Evolutionary conservation across 2,888 invertebrate species (phyloP).

Genomic region (Chaitophorus viminalis): DNA sequence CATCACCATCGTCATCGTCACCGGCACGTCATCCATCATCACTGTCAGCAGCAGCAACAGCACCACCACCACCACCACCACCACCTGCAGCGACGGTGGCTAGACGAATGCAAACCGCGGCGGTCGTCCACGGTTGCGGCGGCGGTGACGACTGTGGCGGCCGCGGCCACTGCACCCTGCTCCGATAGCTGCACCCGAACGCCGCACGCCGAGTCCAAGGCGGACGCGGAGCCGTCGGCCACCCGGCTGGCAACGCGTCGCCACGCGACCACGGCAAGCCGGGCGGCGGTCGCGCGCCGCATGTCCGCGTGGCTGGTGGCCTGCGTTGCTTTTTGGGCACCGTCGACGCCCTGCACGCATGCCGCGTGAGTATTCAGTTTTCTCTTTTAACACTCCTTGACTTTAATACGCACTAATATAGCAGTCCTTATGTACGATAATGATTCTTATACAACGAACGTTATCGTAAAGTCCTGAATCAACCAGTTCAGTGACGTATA

Average conservation of each 20-base stretch:
- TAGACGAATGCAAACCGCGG: constrained; percentile 46
- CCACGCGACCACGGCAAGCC: constrained; percentile 66
- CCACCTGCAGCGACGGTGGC: not conserved
- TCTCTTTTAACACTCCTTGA: not conserved
- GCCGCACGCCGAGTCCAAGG: constrained; percentile 62
- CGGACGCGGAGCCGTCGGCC: not conserved
- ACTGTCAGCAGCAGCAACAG: not conserved
- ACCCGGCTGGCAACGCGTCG: constrained; percentile 67
- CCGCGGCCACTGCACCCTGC: constrained; percentile 63
- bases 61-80: not conserved
- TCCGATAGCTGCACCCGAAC: constrained; percentile 63
- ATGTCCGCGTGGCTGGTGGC: constrained; percentile 68
- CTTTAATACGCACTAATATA: too few relatives aligned
- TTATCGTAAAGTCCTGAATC: too few relatives aligned
- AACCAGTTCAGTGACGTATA: too few relatives aligned
- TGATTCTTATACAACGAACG: too few relatives aligned
- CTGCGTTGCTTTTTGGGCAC: constrained; percentile 65
- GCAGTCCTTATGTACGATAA: too few relatives aligned
- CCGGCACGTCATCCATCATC: not conserved
- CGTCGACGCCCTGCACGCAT: constrained; percentile 70
- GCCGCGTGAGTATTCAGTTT: constrained; percentile 73
- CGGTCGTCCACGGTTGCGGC: constrained; percentile 68
- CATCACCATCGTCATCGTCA: not conserved
- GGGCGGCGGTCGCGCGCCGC: constrained; percentile 67
- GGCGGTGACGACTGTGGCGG: constrained; percentile 66